These are phyloP conservation scores for Plotosus lineatus DNA, from an alignment of 2,113 vertebrate species.

Conservation along the genomic window DNA sequence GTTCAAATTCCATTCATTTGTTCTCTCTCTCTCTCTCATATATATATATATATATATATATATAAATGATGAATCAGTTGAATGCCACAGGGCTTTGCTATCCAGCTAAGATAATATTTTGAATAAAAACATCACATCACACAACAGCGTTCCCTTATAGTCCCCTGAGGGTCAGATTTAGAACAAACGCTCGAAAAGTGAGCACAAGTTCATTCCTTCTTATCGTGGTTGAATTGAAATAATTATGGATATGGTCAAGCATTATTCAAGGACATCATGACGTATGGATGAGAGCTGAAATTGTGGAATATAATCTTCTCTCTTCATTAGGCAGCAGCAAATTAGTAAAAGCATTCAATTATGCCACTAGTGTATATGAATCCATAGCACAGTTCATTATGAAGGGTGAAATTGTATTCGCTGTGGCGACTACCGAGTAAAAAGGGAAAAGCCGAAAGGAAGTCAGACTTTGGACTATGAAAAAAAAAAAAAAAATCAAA, in stretches of 20 bases:
- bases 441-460: too few species aligned
- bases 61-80: conserved; percentile 36
- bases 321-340: neutral
- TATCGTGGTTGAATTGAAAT: conserved; percentile 22
- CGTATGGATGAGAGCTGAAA: neutral
- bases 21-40: neutral
- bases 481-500: too few species aligned
- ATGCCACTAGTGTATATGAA: neutral
- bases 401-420: neutral
- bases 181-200: conserved; percentile 13
- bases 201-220: conserved; percentile 5
- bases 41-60: too few species aligned
- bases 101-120: conserved; percentile 48
- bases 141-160: conserved; percentile 15
- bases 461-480: too few species aligned
- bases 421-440: too few species aligned
- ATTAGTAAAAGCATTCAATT: neutral
- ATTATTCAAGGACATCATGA: neutral
- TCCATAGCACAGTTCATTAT: neutral
- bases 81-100: conserved; percentile 33
- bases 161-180: conserved; percentile 14
- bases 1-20: neutral
- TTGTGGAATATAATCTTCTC: neutral
- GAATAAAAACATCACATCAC: conserved; percentile 39
- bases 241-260: neutral